Evolutionary conservation across 2,797 vertebrate genomes (phyloP).

Genomic region (Euphonia xanthogaster): DNA sequence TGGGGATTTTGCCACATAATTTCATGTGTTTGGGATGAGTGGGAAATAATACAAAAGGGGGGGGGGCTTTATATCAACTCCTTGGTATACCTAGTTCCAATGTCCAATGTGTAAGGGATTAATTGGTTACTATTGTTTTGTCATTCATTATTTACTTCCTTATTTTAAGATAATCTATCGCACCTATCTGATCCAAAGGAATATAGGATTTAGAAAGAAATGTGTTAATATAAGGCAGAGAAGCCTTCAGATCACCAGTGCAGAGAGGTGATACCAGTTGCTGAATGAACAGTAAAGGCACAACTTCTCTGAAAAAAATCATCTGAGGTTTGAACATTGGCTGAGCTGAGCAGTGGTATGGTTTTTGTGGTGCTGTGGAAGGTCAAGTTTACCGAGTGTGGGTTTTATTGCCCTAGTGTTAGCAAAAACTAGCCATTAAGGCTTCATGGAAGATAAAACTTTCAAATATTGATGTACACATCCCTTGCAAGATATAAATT

Average conservation of each 20-base stretch:
- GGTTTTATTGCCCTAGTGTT: not conserved
- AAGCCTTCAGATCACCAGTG: not conserved
- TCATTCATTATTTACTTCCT: not conserved
- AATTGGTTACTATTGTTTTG: not conserved
- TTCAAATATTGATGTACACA: not conserved
- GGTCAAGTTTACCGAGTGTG: not conserved
- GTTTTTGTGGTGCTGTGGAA: not conserved
- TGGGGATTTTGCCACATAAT: not conserved
- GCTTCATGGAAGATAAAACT: not conserved
- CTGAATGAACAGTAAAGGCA: not conserved
- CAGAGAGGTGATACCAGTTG: not conserved
- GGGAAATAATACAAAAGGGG: not conserved
- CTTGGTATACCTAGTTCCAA: not conserved
- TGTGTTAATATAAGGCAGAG: not conserved
- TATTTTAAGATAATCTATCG: not conserved
- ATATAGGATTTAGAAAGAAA: not conserved
- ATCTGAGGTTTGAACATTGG: not conserved
- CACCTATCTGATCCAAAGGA: not conserved
- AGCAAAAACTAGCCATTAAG: not conserved
- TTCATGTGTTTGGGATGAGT: not conserved
- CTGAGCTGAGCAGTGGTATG: fast-evolving
- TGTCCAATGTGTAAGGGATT: not conserved
- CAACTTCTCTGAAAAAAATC: not conserved
- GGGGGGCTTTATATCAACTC: not conserved
- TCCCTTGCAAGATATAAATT: not conserved